Evolutionary conservation across 2,888 invertebrate species (phyloP).

Genomic region (Hypomecis atomaria): DNA sequence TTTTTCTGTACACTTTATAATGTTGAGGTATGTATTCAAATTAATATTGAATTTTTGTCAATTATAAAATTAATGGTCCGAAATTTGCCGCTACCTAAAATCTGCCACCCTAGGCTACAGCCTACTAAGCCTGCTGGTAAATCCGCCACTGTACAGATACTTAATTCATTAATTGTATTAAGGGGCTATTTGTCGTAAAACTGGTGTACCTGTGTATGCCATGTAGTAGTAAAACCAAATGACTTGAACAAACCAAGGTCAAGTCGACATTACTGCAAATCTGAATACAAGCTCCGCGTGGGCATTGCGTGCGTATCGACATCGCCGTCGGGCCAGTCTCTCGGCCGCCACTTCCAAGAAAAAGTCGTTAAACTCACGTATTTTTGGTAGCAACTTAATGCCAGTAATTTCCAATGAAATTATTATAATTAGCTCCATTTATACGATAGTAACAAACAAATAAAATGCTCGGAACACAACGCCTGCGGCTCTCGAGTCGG

Average conservation of each 20-base stretch:
- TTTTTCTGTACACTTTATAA: too few species aligned
- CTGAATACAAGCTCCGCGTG: conserved; percentile 31
- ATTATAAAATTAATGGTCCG: too few species aligned
- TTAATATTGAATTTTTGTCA: too few species aligned
- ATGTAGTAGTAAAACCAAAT: too few species aligned
- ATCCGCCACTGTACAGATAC: too few species aligned
- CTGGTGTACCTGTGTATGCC: too few species aligned
- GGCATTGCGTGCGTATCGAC: conserved; percentile 59
- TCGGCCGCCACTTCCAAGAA: conserved; percentile 77
- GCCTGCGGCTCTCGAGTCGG: conserved; percentile 58
- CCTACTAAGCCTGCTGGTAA: too few species aligned
- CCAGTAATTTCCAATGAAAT: conserved; percentile 82
- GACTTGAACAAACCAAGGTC: conserved; percentile 60
- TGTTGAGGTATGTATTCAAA: too few species aligned
- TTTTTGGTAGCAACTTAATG: conserved; percentile 84
- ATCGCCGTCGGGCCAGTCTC: conserved; percentile 64
- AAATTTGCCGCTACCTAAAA: too few species aligned
- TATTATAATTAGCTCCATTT: conserved; percentile 83
- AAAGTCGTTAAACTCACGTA: conserved; percentile 84
- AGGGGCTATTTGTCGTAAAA: too few species aligned
- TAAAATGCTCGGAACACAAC: conserved; percentile 75
- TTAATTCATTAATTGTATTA: too few species aligned
- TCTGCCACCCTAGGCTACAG: too few species aligned
- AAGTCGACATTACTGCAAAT: conserved; percentile 58
- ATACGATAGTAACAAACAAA: conserved; percentile 83